Conservation (phyloP, 2,113 vertebrate genomes). For the Oxyura jamaicensis region DNA sequence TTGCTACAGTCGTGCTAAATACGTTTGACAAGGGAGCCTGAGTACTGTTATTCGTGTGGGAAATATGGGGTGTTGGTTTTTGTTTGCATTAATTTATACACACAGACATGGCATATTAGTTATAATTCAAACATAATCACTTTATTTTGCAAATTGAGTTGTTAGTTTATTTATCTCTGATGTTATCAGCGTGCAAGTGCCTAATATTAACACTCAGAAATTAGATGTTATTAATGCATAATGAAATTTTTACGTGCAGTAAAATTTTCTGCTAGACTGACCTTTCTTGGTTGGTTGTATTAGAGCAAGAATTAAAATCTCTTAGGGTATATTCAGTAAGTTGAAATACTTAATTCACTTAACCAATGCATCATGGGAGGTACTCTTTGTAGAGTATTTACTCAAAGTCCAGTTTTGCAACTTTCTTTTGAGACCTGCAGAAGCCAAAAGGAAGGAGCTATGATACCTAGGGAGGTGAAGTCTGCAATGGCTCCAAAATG, state of each 20-base stretch:
- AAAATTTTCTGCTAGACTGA: neutral
- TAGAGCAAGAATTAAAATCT: neutral
- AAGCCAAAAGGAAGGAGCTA: slow-evolving; percentile 39
- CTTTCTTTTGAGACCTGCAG: slow-evolving; percentile 11
- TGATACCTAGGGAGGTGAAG: neutral
- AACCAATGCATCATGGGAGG: neutral
- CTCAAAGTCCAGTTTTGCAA: slow-evolving; percentile 52
- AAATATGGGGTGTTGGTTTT: neutral
- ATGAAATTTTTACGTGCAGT: neutral
- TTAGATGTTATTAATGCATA: neutral
- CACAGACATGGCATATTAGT: neutral
- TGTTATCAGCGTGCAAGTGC: neutral
- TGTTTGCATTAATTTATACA: neutral
- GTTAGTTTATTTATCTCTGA: neutral
- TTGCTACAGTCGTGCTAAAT: neutral
- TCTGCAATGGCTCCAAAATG: neutral
- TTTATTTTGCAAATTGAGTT: slow-evolving; percentile 4
- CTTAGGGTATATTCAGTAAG: neutral
- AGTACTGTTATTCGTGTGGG: neutral
- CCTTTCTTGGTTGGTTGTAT: slow-evolving; percentile 5
- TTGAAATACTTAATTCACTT: slow-evolving; percentile 16
- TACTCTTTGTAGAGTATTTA: slow-evolving; percentile 22
- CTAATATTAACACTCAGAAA: neutral
- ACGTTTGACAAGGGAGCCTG: neutral
- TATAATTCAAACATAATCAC: neutral